Conservation (phyloP, 1,140 invertebrate genomes). For the Myzus persicae region DNA sequence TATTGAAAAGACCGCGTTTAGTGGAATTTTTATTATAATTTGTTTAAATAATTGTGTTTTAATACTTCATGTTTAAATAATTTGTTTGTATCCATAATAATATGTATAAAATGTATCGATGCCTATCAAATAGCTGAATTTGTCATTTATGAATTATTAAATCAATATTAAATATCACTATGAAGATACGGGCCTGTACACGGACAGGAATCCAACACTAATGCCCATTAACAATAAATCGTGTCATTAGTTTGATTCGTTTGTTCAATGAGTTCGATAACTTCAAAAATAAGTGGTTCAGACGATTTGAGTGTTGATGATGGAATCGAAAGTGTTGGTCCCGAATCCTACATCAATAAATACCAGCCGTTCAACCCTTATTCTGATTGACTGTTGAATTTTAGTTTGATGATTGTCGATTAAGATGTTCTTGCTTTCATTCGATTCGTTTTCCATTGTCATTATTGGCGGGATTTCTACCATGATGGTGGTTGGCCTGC, state of each 20-base stretch:
- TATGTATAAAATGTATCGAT: not conserved
- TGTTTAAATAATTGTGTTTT: too few species aligned
- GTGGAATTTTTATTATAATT: too few species aligned
- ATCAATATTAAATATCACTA: not conserved
- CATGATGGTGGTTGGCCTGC: not conserved
- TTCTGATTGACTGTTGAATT: not conserved
- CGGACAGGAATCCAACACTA: not conserved
- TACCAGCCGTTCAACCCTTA: not conserved
- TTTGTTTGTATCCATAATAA: not conserved
- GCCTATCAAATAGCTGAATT: too few species aligned
- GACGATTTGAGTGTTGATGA: not conserved
- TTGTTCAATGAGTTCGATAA: not conserved
- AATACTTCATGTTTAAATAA: not conserved
- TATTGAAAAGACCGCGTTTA: not conserved
- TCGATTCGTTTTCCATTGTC: not conserved
- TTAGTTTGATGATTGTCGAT: not conserved
- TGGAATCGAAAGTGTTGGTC: not conserved
- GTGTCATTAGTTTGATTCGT: not conserved
- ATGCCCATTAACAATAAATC: not conserved
- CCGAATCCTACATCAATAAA: not conserved
- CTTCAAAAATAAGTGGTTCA: not conserved
- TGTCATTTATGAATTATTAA: too few species aligned
- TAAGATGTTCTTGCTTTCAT: not conserved
- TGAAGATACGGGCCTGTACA: not conserved
- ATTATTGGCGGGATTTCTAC: not conserved